phyloP scores from a whole-genome alignment of 92 coral and sea anemone species.

The Epizoanthus fatuus region DNA sequence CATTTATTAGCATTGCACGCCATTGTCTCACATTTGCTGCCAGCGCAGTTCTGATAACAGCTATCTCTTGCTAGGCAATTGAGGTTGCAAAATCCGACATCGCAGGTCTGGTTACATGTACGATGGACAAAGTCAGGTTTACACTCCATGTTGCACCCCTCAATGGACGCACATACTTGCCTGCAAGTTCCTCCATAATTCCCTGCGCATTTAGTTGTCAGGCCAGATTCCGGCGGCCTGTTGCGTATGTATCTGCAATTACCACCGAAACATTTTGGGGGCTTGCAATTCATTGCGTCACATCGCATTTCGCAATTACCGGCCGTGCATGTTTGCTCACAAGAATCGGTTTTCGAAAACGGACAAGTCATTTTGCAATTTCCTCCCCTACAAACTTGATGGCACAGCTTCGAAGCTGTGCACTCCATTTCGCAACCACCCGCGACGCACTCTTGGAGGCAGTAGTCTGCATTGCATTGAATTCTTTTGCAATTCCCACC shows the following conservation, averaged over 20 bases:
- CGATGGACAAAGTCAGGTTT: conserved; percentile 65
- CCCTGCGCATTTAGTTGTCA: conserved; percentile 53
- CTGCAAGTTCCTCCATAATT: conserved; percentile 65
- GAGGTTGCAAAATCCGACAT: conserved; percentile 76
- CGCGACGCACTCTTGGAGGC: conserved; percentile 87
- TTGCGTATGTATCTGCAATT: conserved; percentile 71
- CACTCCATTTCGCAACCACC: conserved; percentile 93
- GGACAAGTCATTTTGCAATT: conserved; percentile 85
- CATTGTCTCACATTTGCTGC: conserved; percentile 81
- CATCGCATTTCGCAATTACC: conserved; percentile 83
- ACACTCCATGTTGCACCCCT: conserved; percentile 75
- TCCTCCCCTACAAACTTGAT: conserved; percentile 88
- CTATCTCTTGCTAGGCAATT: conserved; percentile 70
- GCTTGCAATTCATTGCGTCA: conserved; percentile 83
- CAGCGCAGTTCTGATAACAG: conserved; percentile 85
- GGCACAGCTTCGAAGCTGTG: conserved; percentile 68
- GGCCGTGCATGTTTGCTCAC: conserved; percentile 83
- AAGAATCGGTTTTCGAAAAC: conserved; percentile 57
- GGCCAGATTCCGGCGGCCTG: conserved; percentile 77
- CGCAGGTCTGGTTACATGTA: conserved; percentile 87
- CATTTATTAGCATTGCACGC: conserved; percentile 78
- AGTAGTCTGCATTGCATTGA: conserved; percentile 78
- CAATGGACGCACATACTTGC: conserved; percentile 69
- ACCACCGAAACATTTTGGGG: conserved; percentile 81
- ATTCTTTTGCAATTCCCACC: conserved; percentile 83